Evolutionary conservation across 2,797 vertebrate species (phyloP), one percentile per base, ranked within the genome.

Genomic region (Dryobates pubescens): DNA sequence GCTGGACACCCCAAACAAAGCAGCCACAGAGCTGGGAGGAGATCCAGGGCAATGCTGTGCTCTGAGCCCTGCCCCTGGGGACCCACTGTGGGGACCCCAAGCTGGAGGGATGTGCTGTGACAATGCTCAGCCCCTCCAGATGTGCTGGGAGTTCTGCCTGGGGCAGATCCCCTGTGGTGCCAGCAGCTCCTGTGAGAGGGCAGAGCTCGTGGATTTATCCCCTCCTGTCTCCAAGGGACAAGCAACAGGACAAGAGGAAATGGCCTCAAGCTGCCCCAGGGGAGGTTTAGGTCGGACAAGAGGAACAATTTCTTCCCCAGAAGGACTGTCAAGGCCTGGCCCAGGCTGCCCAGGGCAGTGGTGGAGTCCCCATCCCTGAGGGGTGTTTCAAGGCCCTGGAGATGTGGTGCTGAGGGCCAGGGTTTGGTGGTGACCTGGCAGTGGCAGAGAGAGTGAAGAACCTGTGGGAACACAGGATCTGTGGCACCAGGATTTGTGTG

Each of bases 1-100:
- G 32, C 38, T 15, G 38, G 59, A 59, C 10, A 13, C 49, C 80
- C 8, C 41, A 54, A 22, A 49, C 47, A 22, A 27, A 27, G 51
- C 51, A n/a, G n/a, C 14, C 17, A 10, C 2, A 1, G 59, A 27
- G 32, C 49, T 16, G 34, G 32, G 62, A 29, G 1, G 41, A 63
- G 61, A 20, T 7, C 36, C 3, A 0, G 20, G 12, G 20, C 3
- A 0, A 17, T 0, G 0, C 69, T 24, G 26, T 41, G 69, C 51
- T 43, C 56, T 34, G 54, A 49, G 12, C 1, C 41, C 32, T 1
- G 0, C 43, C 51, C 51, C 43, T 5, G n/a, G 14, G 32, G 41
- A 49, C 7, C 23, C 1, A 0, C 49, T 3, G 29, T 29, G 47
- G 36, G 79, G 27, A 30, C 4, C 7, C 30, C 0, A 2, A 30